Conservation (phyloP, 2,797 vertebrate species). For the Sebastes minor region DNA sequence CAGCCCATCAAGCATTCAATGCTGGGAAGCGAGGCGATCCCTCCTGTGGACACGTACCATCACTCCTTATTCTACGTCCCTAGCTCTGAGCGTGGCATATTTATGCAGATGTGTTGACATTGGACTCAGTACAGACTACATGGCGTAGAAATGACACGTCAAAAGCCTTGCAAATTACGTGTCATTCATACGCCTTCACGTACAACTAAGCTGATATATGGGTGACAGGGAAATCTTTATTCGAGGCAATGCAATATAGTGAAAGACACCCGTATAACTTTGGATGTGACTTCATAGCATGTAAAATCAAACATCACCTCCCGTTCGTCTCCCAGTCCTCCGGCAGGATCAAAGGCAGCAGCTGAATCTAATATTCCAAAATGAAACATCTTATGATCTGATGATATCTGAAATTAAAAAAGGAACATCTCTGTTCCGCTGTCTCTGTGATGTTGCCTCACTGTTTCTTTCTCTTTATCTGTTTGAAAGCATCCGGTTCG, state of each 20-base stretch:
- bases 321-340: background rate
- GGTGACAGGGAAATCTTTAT: conserved; percentile 5
- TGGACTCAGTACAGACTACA: background rate
- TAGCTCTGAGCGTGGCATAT: too few relatives aligned
- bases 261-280: background rate
- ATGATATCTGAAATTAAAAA: conserved; percentile 31
- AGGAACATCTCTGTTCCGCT: conserved; percentile 12
- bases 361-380: conserved; percentile 41
- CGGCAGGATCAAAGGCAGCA: conserved; percentile 27
- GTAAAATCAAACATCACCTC: conserved; percentile 19
- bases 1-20: too few relatives aligned
- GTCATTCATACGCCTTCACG: background rate
- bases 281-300: conserved; percentile 16
- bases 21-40: too few relatives aligned
- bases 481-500: conserved; percentile 14
- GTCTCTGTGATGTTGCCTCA: background rate
- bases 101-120: background rate
- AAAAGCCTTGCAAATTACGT: background rate
- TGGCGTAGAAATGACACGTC: too few relatives aligned
- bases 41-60: too few relatives aligned
- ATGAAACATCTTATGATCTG: conserved; percentile 34
- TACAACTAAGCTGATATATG: background rate
- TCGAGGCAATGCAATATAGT: background rate
- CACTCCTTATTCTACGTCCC: too few relatives aligned
- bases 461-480: conserved; percentile 1